Evolutionary conservation across 1,140 invertebrate species (phyloP).

Genomic region (Pseudachorutes palmiensis): DNA sequence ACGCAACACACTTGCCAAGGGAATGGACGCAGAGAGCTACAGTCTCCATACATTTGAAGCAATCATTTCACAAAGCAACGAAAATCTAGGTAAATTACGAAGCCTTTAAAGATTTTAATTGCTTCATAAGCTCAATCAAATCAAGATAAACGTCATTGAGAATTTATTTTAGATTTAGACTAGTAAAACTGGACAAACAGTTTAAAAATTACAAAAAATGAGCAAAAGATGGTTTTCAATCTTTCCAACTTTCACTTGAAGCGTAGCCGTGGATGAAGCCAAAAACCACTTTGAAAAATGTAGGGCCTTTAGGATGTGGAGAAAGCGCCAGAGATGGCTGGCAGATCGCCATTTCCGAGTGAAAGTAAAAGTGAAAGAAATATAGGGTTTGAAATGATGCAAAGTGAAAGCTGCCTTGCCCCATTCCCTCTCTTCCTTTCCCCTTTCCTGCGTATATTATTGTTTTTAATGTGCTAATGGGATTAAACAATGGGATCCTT

Average conservation of each 20-base stretch:
- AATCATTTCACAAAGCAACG: slow-evolving; percentile 84
- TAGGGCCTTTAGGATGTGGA: no score
- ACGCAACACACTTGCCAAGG: slow-evolving; percentile 83
- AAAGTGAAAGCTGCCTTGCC: no score
- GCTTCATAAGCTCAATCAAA: no score
- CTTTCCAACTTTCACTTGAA: no score
- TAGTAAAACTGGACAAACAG: no score
- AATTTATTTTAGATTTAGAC: slow-evolving; percentile 13
- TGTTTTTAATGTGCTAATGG: neutral
- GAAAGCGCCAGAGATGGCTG: neutral
- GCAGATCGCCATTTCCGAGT: neutral
- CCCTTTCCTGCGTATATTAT: neutral
- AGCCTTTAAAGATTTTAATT: slow-evolving; percentile 10
- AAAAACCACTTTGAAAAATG: no score
- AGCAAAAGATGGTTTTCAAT: no score
- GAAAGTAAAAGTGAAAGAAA: neutral
- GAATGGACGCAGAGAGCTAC: slow-evolving; percentile 90
- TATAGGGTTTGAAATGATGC: no score
- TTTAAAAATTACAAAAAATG: no score
- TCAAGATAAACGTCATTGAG: slow-evolving; percentile 11
- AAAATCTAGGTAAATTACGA: slow-evolving; percentile 62
- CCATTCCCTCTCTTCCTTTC: neutral
- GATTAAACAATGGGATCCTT: neutral
- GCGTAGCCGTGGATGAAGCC: no score
- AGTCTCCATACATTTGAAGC: slow-evolving; percentile 89